These are phyloP conservation scores for Eustalomyia histrio DNA, from an alignment of 2,888 invertebrate genomes.

Conservation along the genomic window DNA sequence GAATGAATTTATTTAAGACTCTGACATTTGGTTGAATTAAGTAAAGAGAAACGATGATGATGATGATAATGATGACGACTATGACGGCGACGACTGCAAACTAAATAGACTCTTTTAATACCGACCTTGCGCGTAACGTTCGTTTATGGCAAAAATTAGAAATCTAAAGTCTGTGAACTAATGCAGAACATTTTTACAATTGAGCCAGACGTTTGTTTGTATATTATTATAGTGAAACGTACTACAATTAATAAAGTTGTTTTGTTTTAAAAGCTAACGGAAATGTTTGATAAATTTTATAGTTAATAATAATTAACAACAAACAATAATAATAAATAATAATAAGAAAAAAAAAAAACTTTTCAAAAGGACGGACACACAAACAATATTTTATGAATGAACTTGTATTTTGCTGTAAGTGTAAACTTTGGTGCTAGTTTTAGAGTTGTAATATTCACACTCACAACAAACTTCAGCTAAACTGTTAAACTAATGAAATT, in stretches of 20 bases:
- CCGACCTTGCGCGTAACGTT: slow-evolving; percentile 72
- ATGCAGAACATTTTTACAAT: slow-evolving; percentile 68
- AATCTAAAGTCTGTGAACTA: slow-evolving; percentile 71
- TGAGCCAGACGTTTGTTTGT: slow-evolving; percentile 33
- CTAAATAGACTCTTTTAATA: slow-evolving; percentile 50
- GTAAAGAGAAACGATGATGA: slow-evolving; percentile 42
- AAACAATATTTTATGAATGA: not conserved
- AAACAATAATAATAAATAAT: not conserved
- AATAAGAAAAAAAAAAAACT: not conserved
- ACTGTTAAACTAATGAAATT: slow-evolving; percentile 40
- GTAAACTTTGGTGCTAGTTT: not conserved
- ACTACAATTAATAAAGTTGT: not conserved
- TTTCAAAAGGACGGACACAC: not conserved
- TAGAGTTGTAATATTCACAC: not conserved
- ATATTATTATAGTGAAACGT: slow-evolving; percentile 4
- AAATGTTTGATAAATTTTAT: slow-evolving; percentile 25
- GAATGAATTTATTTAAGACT: not conserved
- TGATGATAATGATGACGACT: slow-evolving; percentile 34
- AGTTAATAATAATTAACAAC: not conserved
- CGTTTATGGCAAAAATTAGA: slow-evolving; percentile 61
- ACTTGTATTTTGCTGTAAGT: not conserved
- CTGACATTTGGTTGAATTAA: slow-evolving; percentile 26
- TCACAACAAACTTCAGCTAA: slow-evolving; percentile 19
- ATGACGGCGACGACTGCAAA: slow-evolving; percentile 35
- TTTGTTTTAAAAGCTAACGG: slow-evolving; percentile 13